A percentile compares a stretch with the other conserved stretches of the same genome.
These are phyloP conservation scores for Proisotoma minuta DNA, from an alignment of 2,888 invertebrate genomes.

Conservation along the genomic window DNA sequence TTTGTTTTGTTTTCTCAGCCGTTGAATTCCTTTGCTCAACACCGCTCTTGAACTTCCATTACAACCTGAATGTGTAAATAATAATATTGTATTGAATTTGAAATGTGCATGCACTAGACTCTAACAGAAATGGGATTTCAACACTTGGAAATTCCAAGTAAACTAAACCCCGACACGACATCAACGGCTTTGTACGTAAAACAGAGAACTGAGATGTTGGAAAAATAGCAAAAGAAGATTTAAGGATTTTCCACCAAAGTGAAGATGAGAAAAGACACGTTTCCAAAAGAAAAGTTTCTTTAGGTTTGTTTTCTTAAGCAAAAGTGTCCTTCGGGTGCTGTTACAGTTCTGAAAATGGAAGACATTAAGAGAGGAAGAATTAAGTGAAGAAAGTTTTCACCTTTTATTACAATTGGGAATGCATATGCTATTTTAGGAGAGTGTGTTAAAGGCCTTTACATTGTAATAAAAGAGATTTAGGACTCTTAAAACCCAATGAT, in stretches of 20 bases:
- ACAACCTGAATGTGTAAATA: neutral
- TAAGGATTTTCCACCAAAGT: constrained; percentile 6
- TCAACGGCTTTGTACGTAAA: neutral
- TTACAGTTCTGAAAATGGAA: constrained; percentile 12
- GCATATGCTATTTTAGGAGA: constrained; percentile 14
- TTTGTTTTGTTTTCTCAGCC: constrained; percentile 16
- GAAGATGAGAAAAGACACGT: constrained; percentile 8
- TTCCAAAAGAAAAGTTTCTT: constrained; percentile 8
- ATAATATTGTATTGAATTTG: neutral
- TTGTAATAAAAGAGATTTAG: constrained; percentile 20
- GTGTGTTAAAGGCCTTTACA: constrained; percentile 11
- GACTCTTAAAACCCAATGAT: constrained; percentile 13
- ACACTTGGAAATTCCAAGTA: neutral
- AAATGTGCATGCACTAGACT: neutral
- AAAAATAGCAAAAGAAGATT: constrained; percentile 8
- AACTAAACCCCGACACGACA: neutral
- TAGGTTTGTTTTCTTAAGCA: constrained; percentile 14
- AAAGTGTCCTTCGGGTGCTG: constrained; percentile 15
- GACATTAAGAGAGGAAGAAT: constrained; percentile 14
- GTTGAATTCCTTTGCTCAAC: constrained; percentile 1
- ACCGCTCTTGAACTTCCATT: neutral
- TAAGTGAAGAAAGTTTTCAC: constrained; percentile 15
- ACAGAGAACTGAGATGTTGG: neutral
- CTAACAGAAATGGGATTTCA: neutral
- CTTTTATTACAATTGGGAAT: constrained; percentile 17